phyloP scores from a whole-genome alignment of 1,140 invertebrate genomes.

The Listronotus bonariensis region DNA sequence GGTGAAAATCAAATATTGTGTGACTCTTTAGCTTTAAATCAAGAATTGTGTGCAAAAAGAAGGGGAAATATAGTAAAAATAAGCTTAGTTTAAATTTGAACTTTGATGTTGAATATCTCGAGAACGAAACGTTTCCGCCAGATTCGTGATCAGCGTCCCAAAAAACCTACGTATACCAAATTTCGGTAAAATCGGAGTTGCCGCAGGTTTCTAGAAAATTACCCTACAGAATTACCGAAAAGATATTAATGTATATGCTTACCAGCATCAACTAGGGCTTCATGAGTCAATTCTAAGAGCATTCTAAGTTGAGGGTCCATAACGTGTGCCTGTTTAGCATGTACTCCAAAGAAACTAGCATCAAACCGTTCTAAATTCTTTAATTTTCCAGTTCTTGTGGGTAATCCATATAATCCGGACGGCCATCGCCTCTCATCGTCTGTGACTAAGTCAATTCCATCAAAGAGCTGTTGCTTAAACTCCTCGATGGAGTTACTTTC shows the following conservation, averaged over 20 bases:
- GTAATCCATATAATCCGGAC: conserved; percentile 78
- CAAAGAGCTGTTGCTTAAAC: conserved; percentile 84
- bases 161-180: too few relatives aligned
- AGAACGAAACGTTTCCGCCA: too few relatives aligned
- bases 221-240: too few relatives aligned
- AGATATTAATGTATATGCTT: not conserved
- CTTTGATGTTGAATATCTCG: too few relatives aligned
- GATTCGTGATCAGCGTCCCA: too few relatives aligned
- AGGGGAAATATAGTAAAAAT: too few relatives aligned
- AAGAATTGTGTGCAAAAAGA: too few relatives aligned
- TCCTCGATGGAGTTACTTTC: conserved; percentile 87
- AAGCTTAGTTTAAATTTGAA: too few relatives aligned
- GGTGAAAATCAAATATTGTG: too few relatives aligned
- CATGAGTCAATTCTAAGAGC: conserved; percentile 90
- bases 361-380: conserved; percentile 89
- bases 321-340: conserved; percentile 88
- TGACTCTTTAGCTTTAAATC: too few relatives aligned
- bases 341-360: conserved; percentile 91
- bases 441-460: conserved; percentile 86
- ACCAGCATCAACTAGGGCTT: conserved; percentile 88
- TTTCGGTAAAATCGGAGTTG: too few relatives aligned
- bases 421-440: conserved; percentile 84
- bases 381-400: conserved; percentile 84
- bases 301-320: conserved; percentile 96
- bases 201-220: too few relatives aligned